These are phyloP conservation scores for Actinernus sp. DNA, from an alignment of 92 coral and sea anemone genomes.

Conservation along the genomic window DNA sequence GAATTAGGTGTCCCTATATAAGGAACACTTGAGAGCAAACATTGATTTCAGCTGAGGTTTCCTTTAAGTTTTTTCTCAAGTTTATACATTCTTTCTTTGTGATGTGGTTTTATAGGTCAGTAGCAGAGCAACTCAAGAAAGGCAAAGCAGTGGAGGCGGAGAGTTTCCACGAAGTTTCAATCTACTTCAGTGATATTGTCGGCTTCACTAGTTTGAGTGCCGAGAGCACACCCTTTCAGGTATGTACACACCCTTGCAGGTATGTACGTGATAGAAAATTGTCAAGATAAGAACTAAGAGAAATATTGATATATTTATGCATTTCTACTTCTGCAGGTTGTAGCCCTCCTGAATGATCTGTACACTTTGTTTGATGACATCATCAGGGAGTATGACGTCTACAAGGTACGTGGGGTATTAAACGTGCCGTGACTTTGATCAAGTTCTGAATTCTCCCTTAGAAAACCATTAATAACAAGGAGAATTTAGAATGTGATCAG, in stretches of 20 bases:
- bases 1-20: no score
- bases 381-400: slow-evolving; percentile 95
- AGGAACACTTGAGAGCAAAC: no score
- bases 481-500: no score
- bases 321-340: slow-evolving; percentile 59
- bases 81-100: no score
- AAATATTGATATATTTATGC: background rate
- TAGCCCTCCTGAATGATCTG: slow-evolving; percentile 88
- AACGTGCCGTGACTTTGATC: background rate
- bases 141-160: slow-evolving; percentile 97
- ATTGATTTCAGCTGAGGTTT: no score
- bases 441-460: no score
- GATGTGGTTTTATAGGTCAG: slow-evolving; percentile 80
- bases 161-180: slow-evolving; percentile 89
- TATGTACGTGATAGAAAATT: background rate
- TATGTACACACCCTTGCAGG: no score
- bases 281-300: background rate
- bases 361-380: slow-evolving; percentile 96
- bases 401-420: slow-evolving; percentile 65
- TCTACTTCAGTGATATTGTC: slow-evolving; percentile 97
- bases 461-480: no score
- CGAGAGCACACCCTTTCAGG: slow-evolving; percentile 98
- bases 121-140: slow-evolving; percentile 97
- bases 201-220: slow-evolving; percentile 96
- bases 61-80: no score